Conservation (phyloP, 2,888 invertebrate genomes). For the Eustalomyia histrio region DNA sequence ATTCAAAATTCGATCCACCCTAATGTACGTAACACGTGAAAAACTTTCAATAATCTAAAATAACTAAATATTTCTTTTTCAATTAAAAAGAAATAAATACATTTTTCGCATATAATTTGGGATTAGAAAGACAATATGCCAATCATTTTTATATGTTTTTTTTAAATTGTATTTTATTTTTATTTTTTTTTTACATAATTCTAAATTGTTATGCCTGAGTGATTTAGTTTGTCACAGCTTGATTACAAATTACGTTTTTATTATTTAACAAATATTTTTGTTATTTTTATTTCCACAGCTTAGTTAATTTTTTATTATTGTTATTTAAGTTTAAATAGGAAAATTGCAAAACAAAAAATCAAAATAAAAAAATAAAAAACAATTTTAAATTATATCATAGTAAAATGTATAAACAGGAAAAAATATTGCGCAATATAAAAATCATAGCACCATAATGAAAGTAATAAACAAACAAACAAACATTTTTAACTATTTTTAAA, state of each 20-base stretch:
- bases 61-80: not conserved
- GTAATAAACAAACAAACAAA: not conserved
- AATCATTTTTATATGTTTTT: not conserved
- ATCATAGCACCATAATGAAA: not conserved
- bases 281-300: not conserved
- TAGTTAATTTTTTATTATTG: slow-evolving; percentile 28
- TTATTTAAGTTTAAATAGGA: slow-evolving; percentile 29
- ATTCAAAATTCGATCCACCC: too few species aligned
- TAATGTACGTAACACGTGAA: not conserved
- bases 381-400: not conserved
- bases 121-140: too few species aligned
- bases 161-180: slow-evolving; percentile 5
- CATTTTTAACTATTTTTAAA: not conserved
- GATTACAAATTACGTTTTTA: slow-evolving; percentile 50
- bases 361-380: slow-evolving; percentile 3
- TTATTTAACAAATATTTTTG: slow-evolving; percentile 14
- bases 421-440: not conserved
- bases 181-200: slow-evolving; percentile 10
- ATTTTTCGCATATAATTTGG: slow-evolving; percentile 6
- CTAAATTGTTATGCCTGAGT: slow-evolving; percentile 52
- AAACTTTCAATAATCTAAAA: not conserved
- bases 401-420: not conserved
- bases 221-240: slow-evolving; percentile 54
- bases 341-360: slow-evolving; percentile 29
- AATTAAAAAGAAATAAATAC: not conserved